These are phyloP conservation scores for Asteroscopus sphinx DNA, from an alignment of 2,888 invertebrate genomes.

Conservation along the genomic window DNA sequence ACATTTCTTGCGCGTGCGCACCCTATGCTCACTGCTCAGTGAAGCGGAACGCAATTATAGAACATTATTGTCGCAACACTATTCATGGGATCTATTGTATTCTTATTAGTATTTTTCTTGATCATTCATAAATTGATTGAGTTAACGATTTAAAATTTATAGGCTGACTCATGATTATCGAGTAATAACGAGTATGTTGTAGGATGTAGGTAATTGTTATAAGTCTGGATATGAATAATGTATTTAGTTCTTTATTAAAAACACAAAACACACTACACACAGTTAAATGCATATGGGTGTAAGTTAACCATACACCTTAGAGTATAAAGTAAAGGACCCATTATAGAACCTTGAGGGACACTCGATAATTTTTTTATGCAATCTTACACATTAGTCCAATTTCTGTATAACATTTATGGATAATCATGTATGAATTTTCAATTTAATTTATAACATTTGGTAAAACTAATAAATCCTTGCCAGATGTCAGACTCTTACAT, in stretches of 20 bases:
- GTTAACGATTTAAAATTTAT: conserved; percentile 29
- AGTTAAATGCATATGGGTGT: neutral
- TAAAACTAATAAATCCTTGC: conserved; percentile 43
- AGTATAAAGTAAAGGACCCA: conserved; percentile 3
- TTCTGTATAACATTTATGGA: too few species aligned
- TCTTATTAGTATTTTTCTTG: conserved; percentile 62
- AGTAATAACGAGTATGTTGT: conserved; percentile 12
- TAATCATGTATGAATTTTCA: neutral
- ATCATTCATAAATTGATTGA: conserved; percentile 43
- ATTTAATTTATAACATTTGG: neutral
- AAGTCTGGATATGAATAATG: neutral
- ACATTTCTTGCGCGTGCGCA: conserved; percentile 62
- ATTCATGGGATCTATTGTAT: conserved; percentile 67
- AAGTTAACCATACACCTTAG: too few species aligned
- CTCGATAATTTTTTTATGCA: neutral
- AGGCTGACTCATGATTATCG: conserved; percentile 6
- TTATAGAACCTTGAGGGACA: conserved; percentile 9
- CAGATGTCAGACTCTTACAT: conserved; percentile 88
- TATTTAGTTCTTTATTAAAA: too few species aligned
- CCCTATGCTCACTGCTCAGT: conserved; percentile 48
- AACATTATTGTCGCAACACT: conserved; percentile 55
- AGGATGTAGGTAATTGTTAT: too few species aligned
- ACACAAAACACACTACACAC: too few species aligned
- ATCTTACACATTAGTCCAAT: too few species aligned
- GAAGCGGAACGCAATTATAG: conserved; percentile 55